Percentiles rank a stretch among this genome's conserved stretches.
Evolutionary conservation across 37 sponge, comb jelly and placozoan species (phyloP).

Genomic region (Cliona cf. orientalis): DNA sequence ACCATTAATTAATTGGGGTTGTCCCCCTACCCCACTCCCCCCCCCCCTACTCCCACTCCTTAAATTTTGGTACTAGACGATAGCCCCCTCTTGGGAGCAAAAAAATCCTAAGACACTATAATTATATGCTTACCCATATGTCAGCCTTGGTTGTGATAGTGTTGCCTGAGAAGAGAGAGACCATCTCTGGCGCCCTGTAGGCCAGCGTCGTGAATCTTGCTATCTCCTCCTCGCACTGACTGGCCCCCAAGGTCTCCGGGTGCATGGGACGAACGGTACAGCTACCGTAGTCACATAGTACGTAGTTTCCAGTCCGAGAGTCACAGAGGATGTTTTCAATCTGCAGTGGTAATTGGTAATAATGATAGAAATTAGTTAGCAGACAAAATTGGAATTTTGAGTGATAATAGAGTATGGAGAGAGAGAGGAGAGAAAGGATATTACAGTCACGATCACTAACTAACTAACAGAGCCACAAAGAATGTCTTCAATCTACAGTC

Average conservation of each 20-base stretch:
- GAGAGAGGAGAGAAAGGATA: too few species aligned
- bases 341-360: slow-evolving; percentile 27
- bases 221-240: slow-evolving; percentile 75
- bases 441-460: too few species aligned
- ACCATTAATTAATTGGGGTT: background rate
- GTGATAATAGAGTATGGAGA: too few species aligned
- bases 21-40: background rate
- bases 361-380: background rate
- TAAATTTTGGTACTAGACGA: background rate
- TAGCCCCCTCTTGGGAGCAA: background rate
- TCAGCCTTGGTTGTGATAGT: slow-evolving; percentile 88
- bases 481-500: too few species aligned
- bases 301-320: slow-evolving; percentile 48
- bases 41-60: background rate
- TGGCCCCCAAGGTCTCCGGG: slow-evolving; percentile 54
- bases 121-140: slow-evolving; percentile 88
- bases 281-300: slow-evolving; percentile 97
- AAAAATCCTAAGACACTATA: too few species aligned
- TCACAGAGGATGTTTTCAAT: slow-evolving; percentile 91
- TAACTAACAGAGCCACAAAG: too few species aligned
- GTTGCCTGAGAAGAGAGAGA: slow-evolving; percentile 85
- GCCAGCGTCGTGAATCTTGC: slow-evolving; percentile 90
- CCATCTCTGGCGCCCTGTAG: slow-evolving; percentile 97
- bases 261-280: slow-evolving; percentile 66
- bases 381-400: background rate